phyloP scores from a whole-genome alignment of 2,888 invertebrate species.

The Invenusta paracnida region DNA sequence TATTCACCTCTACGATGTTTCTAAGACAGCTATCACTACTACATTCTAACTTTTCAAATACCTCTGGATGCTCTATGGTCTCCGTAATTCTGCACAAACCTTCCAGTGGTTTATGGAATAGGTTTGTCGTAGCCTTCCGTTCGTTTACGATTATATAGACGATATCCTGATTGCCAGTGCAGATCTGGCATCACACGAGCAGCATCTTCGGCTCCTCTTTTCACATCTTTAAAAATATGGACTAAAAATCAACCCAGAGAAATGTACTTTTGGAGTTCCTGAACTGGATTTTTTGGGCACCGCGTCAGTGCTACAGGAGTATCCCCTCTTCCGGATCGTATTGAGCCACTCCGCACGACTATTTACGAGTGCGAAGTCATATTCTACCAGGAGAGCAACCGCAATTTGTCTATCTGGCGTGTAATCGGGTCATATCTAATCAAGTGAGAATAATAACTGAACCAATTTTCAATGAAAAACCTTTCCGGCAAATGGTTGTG shows the following conservation, averaged over 20 bases:
- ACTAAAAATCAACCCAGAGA: slow-evolving; percentile 27
- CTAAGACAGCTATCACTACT: slow-evolving; percentile 45
- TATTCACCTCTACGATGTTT: slow-evolving; percentile 39
- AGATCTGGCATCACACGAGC: background rate
- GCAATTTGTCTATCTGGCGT: too few species aligned
- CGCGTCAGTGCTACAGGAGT: too few species aligned
- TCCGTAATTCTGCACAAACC: slow-evolving; percentile 32
- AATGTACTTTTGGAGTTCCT: background rate
- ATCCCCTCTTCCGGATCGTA: background rate
- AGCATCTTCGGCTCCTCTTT: background rate
- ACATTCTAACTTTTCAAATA: slow-evolving; percentile 36
- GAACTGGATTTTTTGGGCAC: too few species aligned
- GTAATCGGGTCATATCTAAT: too few species aligned
- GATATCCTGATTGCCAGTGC: slow-evolving; percentile 45
- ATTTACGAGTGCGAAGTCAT: too few species aligned
- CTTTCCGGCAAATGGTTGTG: too few species aligned
- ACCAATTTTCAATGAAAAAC: too few species aligned
- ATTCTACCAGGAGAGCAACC: too few species aligned
- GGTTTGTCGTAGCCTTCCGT: background rate
- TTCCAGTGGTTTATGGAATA: slow-evolving; percentile 31
- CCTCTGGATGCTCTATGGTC: slow-evolving; percentile 33
- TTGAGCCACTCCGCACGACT: background rate
- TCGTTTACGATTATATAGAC: slow-evolving; percentile 3
- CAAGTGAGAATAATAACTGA: too few species aligned
- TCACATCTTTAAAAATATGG: slow-evolving; percentile 24